These are phyloP conservation scores for Myxocyprinus asiaticus DNA, from an alignment of 2,113 vertebrate genomes.

Conservation along the genomic window DNA sequence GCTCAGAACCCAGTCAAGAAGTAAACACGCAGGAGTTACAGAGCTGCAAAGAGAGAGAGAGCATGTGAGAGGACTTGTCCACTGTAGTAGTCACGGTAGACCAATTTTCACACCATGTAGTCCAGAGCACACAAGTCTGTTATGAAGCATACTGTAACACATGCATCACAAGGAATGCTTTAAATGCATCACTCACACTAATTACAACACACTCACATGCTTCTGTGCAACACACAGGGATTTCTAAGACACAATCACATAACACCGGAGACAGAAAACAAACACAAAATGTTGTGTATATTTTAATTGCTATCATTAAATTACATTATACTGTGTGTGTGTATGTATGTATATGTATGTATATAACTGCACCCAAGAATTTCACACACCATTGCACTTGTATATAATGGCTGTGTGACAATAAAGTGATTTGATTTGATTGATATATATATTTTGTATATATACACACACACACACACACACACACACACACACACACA, in stretches of 20 bases:
- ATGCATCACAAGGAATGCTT: slow-evolving; percentile 5
- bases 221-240: not conserved
- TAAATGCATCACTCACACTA: not conserved
- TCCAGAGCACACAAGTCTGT: not conserved
- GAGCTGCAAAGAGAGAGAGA: not conserved
- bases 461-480: too few relatives aligned
- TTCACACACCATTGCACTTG: too few relatives aligned
- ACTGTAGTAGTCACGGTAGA: not conserved
- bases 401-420: too few relatives aligned
- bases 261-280: not conserved
- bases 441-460: too few relatives aligned
- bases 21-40: not conserved
- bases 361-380: too few relatives aligned
- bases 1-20: not conserved
- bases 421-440: too few relatives aligned
- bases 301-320: too few relatives aligned
- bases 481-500: too few relatives aligned
- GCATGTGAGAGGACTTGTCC: not conserved
- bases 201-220: slow-evolving; percentile 3
- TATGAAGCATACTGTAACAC: not conserved
- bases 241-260: not conserved
- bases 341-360: too few relatives aligned
- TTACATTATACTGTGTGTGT: too few relatives aligned
- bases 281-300: too few relatives aligned
- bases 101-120: not conserved